Percentiles rank a stretch among this genome's conserved stretches.
These are phyloP conservation scores for Epinotia ramella DNA, from an alignment of 2,888 invertebrate genomes.

Conservation along the genomic window DNA sequence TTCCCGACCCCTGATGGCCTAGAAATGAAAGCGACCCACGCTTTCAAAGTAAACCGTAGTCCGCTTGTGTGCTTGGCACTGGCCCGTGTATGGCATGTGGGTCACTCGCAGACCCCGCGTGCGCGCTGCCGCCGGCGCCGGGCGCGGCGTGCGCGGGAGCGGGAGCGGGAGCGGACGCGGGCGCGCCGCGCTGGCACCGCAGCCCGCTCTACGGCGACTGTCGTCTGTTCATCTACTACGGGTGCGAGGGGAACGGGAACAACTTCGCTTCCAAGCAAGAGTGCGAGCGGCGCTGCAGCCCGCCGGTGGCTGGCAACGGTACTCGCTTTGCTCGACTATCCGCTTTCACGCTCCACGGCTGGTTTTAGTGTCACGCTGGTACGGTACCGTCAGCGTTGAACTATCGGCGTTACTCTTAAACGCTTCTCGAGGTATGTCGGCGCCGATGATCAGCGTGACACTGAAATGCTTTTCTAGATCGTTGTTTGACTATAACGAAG, in stretches of 20 bases:
- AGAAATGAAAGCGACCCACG: background rate
- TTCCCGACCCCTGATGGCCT: background rate
- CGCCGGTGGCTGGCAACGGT: conserved; percentile 41
- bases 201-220: conserved; percentile 89
- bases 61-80: conserved; percentile 41
- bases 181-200: conserved; percentile 89
- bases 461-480: background rate
- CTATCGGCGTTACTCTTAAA: no score
- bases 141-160: conserved; percentile 57
- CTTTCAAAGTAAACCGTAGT: background rate
- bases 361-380: no score
- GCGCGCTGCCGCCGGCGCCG: conserved; percentile 63
- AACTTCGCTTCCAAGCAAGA: conserved; percentile 91
- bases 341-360: background rate
- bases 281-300: conserved; percentile 81
- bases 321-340: conserved; percentile 25
- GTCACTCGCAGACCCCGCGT: conserved; percentile 64
- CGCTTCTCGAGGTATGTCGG: no score
- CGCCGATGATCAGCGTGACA: no score
- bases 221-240: conserved; percentile 92
- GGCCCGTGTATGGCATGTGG: conserved; percentile 44
- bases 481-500: background rate
- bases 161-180: conserved; percentile 50
- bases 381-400: no score
- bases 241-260: conserved; percentile 95